A percentile compares a stretch with the other conserved stretches of the same genome.
phyloP scores from a whole-genome alignment of 2,888 invertebrate species.

The Eilema caniola region DNA sequence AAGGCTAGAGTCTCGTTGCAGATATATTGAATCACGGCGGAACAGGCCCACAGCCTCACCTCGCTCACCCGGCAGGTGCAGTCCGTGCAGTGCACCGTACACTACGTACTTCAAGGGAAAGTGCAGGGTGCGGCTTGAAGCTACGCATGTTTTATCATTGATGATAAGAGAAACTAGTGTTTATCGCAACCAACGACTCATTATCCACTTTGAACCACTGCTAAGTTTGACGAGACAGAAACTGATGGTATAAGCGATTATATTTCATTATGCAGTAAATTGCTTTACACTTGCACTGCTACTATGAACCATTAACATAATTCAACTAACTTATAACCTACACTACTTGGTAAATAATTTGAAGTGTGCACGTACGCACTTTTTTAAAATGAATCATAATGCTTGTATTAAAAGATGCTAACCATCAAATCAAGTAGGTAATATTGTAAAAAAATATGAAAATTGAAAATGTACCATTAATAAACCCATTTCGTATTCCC shows the following conservation, averaged over 20 bases:
- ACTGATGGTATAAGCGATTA: slow-evolving; percentile 39
- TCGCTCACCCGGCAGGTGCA: slow-evolving; percentile 71
- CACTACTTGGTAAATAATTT: no score
- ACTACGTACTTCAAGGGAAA: slow-evolving; percentile 72
- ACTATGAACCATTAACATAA: slow-evolving; percentile 7
- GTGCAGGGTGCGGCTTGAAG: slow-evolving; percentile 79
- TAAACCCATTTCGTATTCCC: slow-evolving; percentile 71
- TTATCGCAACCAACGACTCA: slow-evolving; percentile 69
- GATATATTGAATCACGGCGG: slow-evolving; percentile 70
- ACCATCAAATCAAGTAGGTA: background rate
- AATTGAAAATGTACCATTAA: slow-evolving; percentile 50
- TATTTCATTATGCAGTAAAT: slow-evolving; percentile 38
- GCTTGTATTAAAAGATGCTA: background rate
- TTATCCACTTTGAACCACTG: slow-evolving; percentile 51
- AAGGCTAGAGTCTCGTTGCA: slow-evolving; percentile 66
- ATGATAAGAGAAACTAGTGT: slow-evolving; percentile 83
- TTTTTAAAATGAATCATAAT: background rate
- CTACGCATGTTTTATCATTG: slow-evolving; percentile 83
- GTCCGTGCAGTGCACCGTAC: slow-evolving; percentile 49
- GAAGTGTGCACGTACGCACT: no score
- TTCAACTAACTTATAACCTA: background rate
- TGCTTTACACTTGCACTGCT: slow-evolving; percentile 22
- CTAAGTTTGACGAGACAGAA: slow-evolving; percentile 53
- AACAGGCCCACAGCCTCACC: slow-evolving; percentile 71
- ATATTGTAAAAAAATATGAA: slow-evolving; percentile 34